Conservation (phyloP, 2,888 invertebrate species). For the Caenorhabditis imperialis region DNA sequence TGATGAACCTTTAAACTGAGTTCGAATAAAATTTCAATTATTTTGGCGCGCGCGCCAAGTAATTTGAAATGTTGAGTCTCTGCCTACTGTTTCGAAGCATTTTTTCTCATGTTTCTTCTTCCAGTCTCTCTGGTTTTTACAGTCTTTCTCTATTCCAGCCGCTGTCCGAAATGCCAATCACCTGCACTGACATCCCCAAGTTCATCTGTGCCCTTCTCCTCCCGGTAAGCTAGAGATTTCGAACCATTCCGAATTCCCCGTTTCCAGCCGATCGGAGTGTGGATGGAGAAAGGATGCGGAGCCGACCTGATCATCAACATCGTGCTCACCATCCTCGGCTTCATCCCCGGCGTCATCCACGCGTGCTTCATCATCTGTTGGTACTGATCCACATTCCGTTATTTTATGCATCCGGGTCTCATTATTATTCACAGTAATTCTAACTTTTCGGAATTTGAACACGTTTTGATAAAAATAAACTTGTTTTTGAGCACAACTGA, state of each 20-base stretch:
- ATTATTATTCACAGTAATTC: too few species aligned
- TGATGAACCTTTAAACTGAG: too few species aligned
- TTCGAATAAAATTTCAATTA: too few species aligned
- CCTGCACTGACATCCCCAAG: slow-evolving; percentile 65
- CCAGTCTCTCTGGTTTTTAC: slow-evolving; percentile 8
- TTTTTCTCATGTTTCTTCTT: slow-evolving; percentile 4
- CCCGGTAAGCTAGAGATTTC: slow-evolving; percentile 67
- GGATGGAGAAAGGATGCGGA: slow-evolving; percentile 69
- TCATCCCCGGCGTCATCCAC: slow-evolving; percentile 56
- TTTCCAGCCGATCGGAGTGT: slow-evolving; percentile 68
- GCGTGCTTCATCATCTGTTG: slow-evolving; percentile 58
- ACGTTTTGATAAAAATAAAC: too few species aligned
- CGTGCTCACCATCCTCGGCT: slow-evolving; percentile 56
- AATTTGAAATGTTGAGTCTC: too few species aligned
- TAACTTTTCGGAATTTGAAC: too few species aligned
- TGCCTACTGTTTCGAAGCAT: too few species aligned
- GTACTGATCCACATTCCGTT: slow-evolving; percentile 32
- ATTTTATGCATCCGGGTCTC: background rate
- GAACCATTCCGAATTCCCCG: background rate
- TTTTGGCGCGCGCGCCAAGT: too few species aligned
- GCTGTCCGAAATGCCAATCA: slow-evolving; percentile 58
- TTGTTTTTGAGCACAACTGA: too few species aligned
- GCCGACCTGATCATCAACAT: slow-evolving; percentile 60
- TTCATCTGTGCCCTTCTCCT: slow-evolving; percentile 64
- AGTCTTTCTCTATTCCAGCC: background rate